These are phyloP conservation scores for Holcopasites calliopsidis DNA, from an alignment of 1,140 invertebrate genomes.

Conservation along the genomic window DNA sequence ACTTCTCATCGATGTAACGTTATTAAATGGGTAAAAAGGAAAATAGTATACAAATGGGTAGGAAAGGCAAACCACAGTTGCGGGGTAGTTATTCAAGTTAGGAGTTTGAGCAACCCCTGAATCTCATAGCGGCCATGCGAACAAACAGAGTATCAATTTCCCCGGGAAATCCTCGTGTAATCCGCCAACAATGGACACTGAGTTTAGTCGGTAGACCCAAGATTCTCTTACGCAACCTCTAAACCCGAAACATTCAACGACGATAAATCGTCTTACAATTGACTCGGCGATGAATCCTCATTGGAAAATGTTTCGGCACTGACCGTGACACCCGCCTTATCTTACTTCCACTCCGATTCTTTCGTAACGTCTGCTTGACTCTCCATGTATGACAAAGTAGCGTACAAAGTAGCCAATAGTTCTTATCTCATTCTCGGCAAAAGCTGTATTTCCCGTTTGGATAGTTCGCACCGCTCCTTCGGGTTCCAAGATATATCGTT, in stretches of 20 bases:
- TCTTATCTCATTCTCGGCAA: constrained; percentile 39
- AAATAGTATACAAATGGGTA: constrained; percentile 1
- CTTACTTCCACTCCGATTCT: neutral
- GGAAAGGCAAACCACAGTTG: constrained; percentile 5
- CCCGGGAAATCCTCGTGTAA: constrained; percentile 69
- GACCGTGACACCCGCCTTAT: neutral
- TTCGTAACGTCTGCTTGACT: neutral
- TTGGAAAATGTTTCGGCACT: constrained; percentile 39
- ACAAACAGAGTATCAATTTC: constrained; percentile 71
- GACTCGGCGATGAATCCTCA: constrained; percentile 33
- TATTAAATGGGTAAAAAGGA: constrained; percentile 11
- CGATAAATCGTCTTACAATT: constrained; percentile 38
- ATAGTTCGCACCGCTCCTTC: constrained; percentile 17
- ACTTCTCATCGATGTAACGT: neutral
- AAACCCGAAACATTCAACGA: constrained; percentile 46
- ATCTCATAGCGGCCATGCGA: constrained; percentile 34
- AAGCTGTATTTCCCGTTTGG: constrained; percentile 54
- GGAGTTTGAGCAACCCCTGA: constrained; percentile 30
- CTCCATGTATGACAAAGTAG: constrained; percentile 22
- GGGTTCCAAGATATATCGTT: constrained; percentile 65
- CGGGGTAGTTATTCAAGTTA: constrained; percentile 35
- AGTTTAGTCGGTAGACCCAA: constrained; percentile 44
- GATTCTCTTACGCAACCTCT: constrained; percentile 34
- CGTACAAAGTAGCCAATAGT: constrained; percentile 51
- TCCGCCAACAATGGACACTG: constrained; percentile 62